A percentile compares a stretch with the other conserved stretches of the same genome.
phyloP scores from a whole-genome alignment of 2,888 invertebrate genomes.

The Aspidapion aeneum region DNA sequence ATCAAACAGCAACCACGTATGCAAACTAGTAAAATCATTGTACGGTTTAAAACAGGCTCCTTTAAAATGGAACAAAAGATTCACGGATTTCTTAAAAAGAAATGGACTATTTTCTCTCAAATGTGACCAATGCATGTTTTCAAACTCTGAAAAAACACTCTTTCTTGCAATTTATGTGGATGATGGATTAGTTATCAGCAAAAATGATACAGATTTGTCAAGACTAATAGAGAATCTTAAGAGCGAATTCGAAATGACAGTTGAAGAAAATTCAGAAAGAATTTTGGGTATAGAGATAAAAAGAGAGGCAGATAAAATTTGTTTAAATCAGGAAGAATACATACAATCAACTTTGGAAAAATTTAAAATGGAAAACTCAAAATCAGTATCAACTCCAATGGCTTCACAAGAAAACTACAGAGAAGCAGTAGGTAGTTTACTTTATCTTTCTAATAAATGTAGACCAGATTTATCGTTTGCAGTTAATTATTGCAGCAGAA shows the following conservation, averaged over 20 bases:
- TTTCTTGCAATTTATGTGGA: conserved; percentile 17
- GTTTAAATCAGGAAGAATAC: conserved; percentile 18
- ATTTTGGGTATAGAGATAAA: conserved; percentile 19
- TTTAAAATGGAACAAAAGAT: conserved; percentile 12
- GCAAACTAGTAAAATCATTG: conserved; percentile 16
- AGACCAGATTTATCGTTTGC: not conserved
- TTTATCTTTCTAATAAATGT: not conserved
- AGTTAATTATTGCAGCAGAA: not conserved
- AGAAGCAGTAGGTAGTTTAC: not conserved
- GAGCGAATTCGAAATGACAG: conserved; percentile 13
- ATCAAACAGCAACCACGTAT: conserved; percentile 11
- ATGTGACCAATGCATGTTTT: conserved; percentile 10
- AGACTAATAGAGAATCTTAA: conserved; percentile 7
- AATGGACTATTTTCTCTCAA: conserved; percentile 4
- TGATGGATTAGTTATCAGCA: conserved; percentile 12
- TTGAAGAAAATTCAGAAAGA: not conserved
- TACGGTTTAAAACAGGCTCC: conserved; percentile 22
- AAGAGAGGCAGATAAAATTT: not conserved
- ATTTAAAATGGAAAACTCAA: conserved; percentile 27
- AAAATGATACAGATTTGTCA: conserved; percentile 11
- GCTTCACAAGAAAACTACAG: not conserved
- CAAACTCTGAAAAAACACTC: conserved; percentile 6
- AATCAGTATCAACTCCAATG: conserved; percentile 26
- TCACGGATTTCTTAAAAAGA: not conserved
- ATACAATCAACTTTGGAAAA: conserved; percentile 14